These are phyloP conservation scores for Mythimna lalbum DNA, from an alignment of 2,888 invertebrate genomes.

Conservation along the genomic window DNA sequence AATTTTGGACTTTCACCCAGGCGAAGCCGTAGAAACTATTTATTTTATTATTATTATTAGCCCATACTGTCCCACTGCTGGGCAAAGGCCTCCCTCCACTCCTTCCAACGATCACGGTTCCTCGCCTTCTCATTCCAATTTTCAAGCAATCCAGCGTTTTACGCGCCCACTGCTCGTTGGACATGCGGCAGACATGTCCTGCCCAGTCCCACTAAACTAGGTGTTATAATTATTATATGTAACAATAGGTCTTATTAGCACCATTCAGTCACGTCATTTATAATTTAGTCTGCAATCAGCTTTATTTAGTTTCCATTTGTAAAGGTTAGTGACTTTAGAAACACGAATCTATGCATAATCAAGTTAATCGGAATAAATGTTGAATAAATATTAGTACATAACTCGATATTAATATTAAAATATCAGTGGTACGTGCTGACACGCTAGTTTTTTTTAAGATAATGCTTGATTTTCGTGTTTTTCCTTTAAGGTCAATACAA, in stretches of 20 bases:
- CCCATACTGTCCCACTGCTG: too few species aligned
- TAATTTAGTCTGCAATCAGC: slow-evolving; percentile 9
- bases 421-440: slow-evolving; percentile 40
- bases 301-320: slow-evolving; percentile 24
- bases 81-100: too few species aligned
- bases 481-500: slow-evolving; percentile 27
- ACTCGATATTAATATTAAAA: slow-evolving; percentile 14
- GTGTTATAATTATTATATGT: not conserved
- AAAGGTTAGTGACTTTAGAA: slow-evolving; percentile 46
- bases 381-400: not conserved
- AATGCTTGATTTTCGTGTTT: slow-evolving; percentile 38
- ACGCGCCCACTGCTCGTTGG: too few species aligned
- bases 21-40: not conserved
- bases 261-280: slow-evolving; percentile 24
- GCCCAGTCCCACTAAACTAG: too few species aligned
- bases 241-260: not conserved
- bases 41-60: not conserved
- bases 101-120: too few species aligned
- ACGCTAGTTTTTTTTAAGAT: slow-evolving; percentile 27
- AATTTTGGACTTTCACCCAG: not conserved
- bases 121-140: too few species aligned
- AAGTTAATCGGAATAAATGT: slow-evolving; percentile 7
- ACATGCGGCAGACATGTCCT: too few species aligned
- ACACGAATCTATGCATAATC: slow-evolving; percentile 40
- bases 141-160: too few species aligned